Percentiles rank a stretch among this genome's conserved stretches.
phyloP scores from a whole-genome alignment of 2,888 invertebrate species.

The Lochmaea crataegi region DNA sequence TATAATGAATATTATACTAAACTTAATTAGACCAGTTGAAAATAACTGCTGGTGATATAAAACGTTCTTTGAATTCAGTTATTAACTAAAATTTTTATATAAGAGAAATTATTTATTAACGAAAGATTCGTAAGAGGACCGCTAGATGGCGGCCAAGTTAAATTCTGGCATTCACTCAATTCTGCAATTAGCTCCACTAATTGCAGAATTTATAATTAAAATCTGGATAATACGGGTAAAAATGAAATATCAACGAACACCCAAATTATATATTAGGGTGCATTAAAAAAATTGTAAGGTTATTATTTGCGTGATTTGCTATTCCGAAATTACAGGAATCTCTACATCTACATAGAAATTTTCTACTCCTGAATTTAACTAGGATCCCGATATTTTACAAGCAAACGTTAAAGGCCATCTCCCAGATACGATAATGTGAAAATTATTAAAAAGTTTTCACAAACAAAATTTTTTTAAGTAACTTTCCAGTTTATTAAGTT shows the following conservation, averaged over 20 bases:
- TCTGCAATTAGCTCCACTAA: too few species aligned
- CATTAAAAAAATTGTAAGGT: conserved; percentile 31
- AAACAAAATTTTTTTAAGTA: too few species aligned
- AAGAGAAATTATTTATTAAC: too few species aligned
- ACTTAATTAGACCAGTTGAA: not conserved
- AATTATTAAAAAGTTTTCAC: conserved; percentile 1
- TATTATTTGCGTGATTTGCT: conserved; percentile 20
- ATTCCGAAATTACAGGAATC: conserved; percentile 45
- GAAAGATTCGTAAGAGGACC: too few species aligned
- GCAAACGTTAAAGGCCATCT: conserved; percentile 22
- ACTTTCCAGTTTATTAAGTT: too few species aligned
- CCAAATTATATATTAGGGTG: conserved; percentile 22
- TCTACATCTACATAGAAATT: conserved; percentile 45
- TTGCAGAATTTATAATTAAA: not conserved
- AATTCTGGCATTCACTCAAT: too few species aligned
- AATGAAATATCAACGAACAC: conserved; percentile 24
- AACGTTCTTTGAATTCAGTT: not conserved
- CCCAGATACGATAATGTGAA: conserved; percentile 9
- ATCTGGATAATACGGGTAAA: not conserved
- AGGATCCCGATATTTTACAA: conserved; percentile 40
- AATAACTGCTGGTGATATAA: not conserved
- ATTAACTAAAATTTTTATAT: not conserved
- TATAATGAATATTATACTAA: not conserved
- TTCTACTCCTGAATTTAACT: conserved; percentile 43
- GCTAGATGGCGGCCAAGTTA: too few species aligned